A percentile compares a stretch with the other conserved stretches of the same genome.
phyloP scores from a whole-genome alignment of 2,797 vertebrate species.

The Spatula clypeata region DNA sequence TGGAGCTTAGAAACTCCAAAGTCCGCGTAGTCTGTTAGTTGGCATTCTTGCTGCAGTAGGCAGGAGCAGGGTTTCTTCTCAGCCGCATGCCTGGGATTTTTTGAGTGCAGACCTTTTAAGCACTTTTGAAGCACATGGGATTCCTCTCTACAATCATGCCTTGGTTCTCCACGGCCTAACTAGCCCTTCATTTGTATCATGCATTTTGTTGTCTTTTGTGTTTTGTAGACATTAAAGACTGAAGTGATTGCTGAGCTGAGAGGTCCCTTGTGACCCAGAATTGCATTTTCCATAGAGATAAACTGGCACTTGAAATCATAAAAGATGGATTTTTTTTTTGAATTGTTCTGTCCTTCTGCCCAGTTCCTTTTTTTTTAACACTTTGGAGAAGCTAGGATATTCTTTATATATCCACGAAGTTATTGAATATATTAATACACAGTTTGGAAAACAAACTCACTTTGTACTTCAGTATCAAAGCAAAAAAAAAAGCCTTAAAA shows the following conservation, averaged over 20 bases:
- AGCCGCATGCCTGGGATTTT: background rate
- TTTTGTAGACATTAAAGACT: conserved; percentile 21
- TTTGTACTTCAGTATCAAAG: conserved; percentile 44
- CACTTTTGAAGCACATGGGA: background rate
- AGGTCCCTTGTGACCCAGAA: conserved; percentile 56
- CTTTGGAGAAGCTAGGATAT: background rate
- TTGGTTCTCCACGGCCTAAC: conserved; percentile 14
- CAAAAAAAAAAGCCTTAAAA: background rate
- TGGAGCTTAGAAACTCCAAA: background rate
- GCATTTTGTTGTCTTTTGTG: conserved; percentile 55
- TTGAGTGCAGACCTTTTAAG: background rate
- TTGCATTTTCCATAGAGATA: conserved; percentile 37
- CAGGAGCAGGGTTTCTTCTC: background rate
- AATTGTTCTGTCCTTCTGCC: conserved; percentile 40
- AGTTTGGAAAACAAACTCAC: conserved; percentile 17
- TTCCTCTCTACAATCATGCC: background rate
- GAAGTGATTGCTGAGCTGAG: conserved; percentile 30
- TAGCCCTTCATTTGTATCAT: conserved; percentile 26
- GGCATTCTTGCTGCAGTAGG: background rate
- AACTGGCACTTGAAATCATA: conserved; percentile 36
- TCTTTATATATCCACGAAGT: background rate
- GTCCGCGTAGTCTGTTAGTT: background rate
- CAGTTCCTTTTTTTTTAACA: background rate
- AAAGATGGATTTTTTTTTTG: background rate
- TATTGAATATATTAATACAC: conserved; percentile 29